These are phyloP conservation scores for Uromys caudimaculatus DNA, from an alignment of 2,797 vertebrate genomes.

Conservation along the genomic window DNA sequence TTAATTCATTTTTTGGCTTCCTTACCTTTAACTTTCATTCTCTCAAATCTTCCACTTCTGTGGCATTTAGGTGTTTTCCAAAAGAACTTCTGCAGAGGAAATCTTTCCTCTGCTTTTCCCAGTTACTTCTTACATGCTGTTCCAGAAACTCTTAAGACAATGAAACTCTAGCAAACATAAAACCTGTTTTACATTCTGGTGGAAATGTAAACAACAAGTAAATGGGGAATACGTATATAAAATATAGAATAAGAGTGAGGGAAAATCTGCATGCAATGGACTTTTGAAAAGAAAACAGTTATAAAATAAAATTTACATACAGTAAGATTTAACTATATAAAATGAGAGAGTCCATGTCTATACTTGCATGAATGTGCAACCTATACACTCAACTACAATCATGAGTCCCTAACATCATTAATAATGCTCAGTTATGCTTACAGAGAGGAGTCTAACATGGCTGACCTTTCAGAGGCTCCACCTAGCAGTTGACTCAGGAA, in stretches of 20 bases:
- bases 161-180: neutral
- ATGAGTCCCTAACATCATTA: too few relatives aligned
- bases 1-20: neutral
- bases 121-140: neutral
- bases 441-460: neutral
- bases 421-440: too few relatives aligned
- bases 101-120: neutral
- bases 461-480: neutral
- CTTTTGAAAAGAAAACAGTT: neutral
- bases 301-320: neutral
- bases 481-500: neutral
- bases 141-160: neutral
- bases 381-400: neutral
- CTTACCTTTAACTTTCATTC: neutral
- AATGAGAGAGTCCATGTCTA: neutral
- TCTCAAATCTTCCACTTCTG: neutral
- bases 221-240: neutral
- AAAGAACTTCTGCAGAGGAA: neutral
- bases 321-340: neutral
- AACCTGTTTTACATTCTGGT: neutral
- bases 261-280: too few relatives aligned
- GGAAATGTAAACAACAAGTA: neutral
- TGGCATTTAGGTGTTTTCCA: neutral
- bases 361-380: neutral
- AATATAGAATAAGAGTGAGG: neutral